Conservation (phyloP, 53 echinoderm and acorn worm species). For the Zoroaster sp. region DNA sequence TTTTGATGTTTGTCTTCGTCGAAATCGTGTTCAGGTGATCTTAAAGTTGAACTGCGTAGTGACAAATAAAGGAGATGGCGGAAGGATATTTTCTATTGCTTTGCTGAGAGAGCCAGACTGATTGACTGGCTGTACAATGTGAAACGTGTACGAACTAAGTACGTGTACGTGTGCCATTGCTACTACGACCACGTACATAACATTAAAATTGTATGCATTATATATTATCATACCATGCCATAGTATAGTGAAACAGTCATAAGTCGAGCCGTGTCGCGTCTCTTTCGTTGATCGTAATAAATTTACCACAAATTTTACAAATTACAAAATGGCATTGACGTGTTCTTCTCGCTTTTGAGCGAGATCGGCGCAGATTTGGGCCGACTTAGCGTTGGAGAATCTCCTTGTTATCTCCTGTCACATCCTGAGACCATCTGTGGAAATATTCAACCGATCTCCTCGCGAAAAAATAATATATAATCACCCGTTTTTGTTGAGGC, state of each 20-base stretch:
- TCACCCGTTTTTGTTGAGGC: neutral
- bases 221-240: too few relatives aligned
- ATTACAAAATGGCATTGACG: neutral
- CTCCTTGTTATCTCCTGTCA: neutral
- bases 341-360: slow-evolving; percentile 45
- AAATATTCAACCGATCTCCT: neutral
- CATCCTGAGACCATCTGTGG: slow-evolving; percentile 4
- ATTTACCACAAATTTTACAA: slow-evolving; percentile 6
- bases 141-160: slow-evolving; percentile 1
- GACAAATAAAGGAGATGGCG: slow-evolving; percentile 6
- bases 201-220: too few relatives aligned
- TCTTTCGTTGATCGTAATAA: too few relatives aligned
- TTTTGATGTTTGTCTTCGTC: neutral
- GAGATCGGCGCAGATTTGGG: slow-evolving; percentile 37
- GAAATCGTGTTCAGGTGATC: neutral
- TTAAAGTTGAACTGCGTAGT: neutral
- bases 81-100: slow-evolving; percentile 10
- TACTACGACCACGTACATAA: too few relatives aligned
- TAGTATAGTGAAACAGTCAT: too few relatives aligned
- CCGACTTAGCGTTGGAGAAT: slow-evolving; percentile 34
- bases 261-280: too few relatives aligned
- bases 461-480: neutral
- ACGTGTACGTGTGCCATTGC: neutral
- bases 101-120: slow-evolving; percentile 26
- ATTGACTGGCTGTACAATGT: slow-evolving; percentile 33